Conservation (phyloP, 2,888 invertebrate genomes). For the Panorpa germanica region DNA sequence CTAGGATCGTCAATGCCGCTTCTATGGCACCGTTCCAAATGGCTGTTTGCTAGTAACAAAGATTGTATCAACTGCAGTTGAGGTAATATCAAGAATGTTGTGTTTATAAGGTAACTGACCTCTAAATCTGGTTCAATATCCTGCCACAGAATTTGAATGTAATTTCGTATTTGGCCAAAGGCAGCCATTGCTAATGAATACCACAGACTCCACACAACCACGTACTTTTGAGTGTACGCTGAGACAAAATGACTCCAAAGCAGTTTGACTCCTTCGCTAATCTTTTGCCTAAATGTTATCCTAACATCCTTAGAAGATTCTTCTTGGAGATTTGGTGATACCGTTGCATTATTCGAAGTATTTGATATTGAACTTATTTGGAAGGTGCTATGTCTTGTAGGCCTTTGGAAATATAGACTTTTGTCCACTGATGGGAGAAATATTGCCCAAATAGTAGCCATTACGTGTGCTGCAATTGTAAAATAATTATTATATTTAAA, state of each 20-base stretch:
- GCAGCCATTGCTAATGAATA: slow-evolving; percentile 27
- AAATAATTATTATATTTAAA: slow-evolving; percentile 8
- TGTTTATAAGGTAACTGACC: too few relatives aligned
- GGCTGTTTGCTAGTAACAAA: too few relatives aligned
- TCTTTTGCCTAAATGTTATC: too few relatives aligned
- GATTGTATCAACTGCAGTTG: too few relatives aligned
- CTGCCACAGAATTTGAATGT: slow-evolving; percentile 61
- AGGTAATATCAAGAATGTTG: too few relatives aligned
- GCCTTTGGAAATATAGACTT: slow-evolving; percentile 48
- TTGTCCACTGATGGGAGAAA: slow-evolving; percentile 38
- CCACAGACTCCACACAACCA: slow-evolving; percentile 16
- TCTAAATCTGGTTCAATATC: slow-evolving; percentile 28
- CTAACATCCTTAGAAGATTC: too few relatives aligned
- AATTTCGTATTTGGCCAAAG: slow-evolving; percentile 38
- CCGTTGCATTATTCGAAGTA: too few relatives aligned
- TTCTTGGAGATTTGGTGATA: too few relatives aligned
- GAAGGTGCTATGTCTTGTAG: too few relatives aligned
- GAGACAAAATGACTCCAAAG: slow-evolving; percentile 23
- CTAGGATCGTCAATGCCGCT: slow-evolving; percentile 41
- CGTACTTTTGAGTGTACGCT: slow-evolving; percentile 24
- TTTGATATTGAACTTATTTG: too few relatives aligned
- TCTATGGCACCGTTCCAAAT: slow-evolving; percentile 70
- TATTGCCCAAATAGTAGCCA: slow-evolving; percentile 40
- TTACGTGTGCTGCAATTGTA: slow-evolving; percentile 29
- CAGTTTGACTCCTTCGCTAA: too few relatives aligned